These are phyloP conservation scores for Anisognathus igniventris DNA, from an alignment of 2,797 vertebrate species.

Conservation along the genomic window DNA sequence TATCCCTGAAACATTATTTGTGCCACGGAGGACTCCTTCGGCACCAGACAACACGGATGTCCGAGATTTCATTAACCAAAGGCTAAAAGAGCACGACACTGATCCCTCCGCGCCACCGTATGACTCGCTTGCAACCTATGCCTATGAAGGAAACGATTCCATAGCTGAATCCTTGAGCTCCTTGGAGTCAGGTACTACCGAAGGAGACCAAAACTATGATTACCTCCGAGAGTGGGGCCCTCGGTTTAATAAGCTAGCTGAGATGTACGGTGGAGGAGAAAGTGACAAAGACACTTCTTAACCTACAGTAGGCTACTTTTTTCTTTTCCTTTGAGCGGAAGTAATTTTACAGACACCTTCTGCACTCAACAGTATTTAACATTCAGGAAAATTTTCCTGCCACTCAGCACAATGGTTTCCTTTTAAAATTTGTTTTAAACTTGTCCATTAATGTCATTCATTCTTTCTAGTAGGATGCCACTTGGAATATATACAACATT, in stretches of 20 bases:
- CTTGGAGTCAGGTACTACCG: constrained; percentile 88
- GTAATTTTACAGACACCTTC: constrained; percentile 63
- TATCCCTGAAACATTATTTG: constrained; percentile 89
- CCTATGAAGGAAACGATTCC: constrained; percentile 93
- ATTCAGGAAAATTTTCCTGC: constrained; percentile 72
- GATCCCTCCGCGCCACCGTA: constrained; percentile 94
- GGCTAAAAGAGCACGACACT: constrained; percentile 91
- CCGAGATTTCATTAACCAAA: constrained; percentile 92
- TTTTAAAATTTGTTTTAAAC: constrained; percentile 59
- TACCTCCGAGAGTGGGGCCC: constrained; percentile 97
- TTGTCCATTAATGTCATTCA: constrained; percentile 72
- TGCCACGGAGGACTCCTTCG: constrained; percentile 89
- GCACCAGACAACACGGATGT: constrained; percentile 92
- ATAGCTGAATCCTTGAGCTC: constrained; percentile 95
- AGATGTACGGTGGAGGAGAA: constrained; percentile 95
- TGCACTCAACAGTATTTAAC: constrained; percentile 72
- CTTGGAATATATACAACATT: constrained; percentile 70
- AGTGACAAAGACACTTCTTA: constrained; percentile 84
- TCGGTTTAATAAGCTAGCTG: constrained; percentile 93
- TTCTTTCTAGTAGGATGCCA: constrained; percentile 75
- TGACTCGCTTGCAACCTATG: constrained; percentile 97
- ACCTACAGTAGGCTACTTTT: constrained; percentile 66
- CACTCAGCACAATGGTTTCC: constrained; percentile 75
- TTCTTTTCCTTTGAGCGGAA: constrained; percentile 44
- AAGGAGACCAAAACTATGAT: constrained; percentile 96